phyloP scores from a whole-genome alignment of 2,113 vertebrate genomes.

The Eptatretus burgeri region DNA sequence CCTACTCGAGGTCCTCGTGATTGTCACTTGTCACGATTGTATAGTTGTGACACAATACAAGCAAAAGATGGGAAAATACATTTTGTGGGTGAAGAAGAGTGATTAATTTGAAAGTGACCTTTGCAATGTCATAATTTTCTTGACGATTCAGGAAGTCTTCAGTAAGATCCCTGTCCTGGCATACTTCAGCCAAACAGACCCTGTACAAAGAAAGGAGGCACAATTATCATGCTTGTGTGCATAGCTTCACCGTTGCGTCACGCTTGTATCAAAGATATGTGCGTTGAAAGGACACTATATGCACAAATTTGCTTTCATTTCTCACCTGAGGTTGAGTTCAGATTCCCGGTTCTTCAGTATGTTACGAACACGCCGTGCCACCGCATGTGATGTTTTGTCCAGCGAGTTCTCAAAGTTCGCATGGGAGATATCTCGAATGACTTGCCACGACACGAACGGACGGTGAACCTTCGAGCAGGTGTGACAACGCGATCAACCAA shows the following conservation, averaged over 20 bases:
- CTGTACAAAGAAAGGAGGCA: slow-evolving; percentile 18
- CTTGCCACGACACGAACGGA: slow-evolving; percentile 50
- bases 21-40: too few species aligned
- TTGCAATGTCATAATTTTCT: slow-evolving; percentile 27
- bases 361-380: slow-evolving; percentile 47
- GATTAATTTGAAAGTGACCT: slow-evolving; percentile 20
- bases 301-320: not conserved
- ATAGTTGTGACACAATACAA: too few species aligned
- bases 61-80: too few species aligned
- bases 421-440: slow-evolving; percentile 61
- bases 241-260: not conserved
- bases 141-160: slow-evolving; percentile 30
- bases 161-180: slow-evolving; percentile 48
- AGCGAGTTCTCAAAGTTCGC: slow-evolving; percentile 42
- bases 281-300: not conserved
- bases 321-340: slow-evolving; percentile 61
- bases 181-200: slow-evolving; percentile 65
- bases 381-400: slow-evolving; percentile 64
- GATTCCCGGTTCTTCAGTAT: slow-evolving; percentile 73
- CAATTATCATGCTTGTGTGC: not conserved
- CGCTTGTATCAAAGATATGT: too few species aligned
- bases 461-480: slow-evolving; percentile 30
- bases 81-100: not conserved
- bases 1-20: too few species aligned
- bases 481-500: not conserved